Evolutionary conservation across 92 coral and sea anemone genomes (phyloP).

Genomic region (Galaxea fascicularis): DNA sequence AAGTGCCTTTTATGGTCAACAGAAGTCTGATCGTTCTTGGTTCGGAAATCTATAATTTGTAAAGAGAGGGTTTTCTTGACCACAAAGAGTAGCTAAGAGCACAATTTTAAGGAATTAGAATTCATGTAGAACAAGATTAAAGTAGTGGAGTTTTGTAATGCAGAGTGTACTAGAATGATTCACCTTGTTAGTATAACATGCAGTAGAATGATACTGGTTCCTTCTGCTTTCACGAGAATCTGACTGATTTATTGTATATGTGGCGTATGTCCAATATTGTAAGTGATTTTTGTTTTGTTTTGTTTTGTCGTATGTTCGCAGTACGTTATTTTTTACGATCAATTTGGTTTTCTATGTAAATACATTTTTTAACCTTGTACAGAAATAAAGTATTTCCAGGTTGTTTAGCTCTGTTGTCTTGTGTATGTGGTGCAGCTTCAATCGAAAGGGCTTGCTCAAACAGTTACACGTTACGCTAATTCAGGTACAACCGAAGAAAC

Average conservation of each 20-base stretch:
- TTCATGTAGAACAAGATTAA: background rate
- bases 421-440: no score
- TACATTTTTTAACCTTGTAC: constrained; percentile 38
- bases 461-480: no score
- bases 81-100: background rate
- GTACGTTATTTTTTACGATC: constrained; percentile 29
- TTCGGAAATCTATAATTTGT: background rate
- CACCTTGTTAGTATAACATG: background rate
- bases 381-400: constrained; percentile 38
- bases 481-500: no score
- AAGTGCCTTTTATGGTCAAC: background rate
- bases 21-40: background rate
- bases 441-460: no score
- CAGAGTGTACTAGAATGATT: background rate
- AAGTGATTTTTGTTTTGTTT: background rate
- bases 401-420: background rate
- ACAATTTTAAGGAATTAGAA: background rate
- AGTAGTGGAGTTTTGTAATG: background rate
- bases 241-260: background rate
- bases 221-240: background rate
- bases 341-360: constrained; percentile 39
- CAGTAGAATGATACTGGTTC: background rate
- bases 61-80: background rate
- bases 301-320: background rate
- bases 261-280: background rate